A percentile compares a stretch with the other conserved stretches of the same genome.
These are phyloP conservation scores for Phaedon cochleariae DNA, from an alignment of 2,888 invertebrate species.

Conservation along the genomic window DNA sequence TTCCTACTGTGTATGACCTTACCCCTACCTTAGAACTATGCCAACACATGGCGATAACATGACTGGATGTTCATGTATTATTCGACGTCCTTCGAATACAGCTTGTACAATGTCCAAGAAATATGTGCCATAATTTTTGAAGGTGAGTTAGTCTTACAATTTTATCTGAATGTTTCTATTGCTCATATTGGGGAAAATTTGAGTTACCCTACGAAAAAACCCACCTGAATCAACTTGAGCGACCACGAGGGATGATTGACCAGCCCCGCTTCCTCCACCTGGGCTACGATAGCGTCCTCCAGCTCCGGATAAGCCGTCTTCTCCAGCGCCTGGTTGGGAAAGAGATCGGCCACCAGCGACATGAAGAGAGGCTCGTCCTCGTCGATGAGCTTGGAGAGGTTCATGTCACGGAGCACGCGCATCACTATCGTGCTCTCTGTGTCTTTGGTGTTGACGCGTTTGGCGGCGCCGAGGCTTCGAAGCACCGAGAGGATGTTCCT, in stretches of 20 bases:
- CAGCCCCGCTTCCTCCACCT: slow-evolving; percentile 82
- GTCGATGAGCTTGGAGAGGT: slow-evolving; percentile 94
- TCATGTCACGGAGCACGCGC: slow-evolving; percentile 97
- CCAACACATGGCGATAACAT: too few species aligned
- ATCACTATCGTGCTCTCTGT: slow-evolving; percentile 96
- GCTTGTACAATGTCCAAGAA: too few species aligned
- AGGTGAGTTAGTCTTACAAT: too few species aligned
- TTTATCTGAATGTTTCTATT: too few species aligned
- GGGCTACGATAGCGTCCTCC: slow-evolving; percentile 85
- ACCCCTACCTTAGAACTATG: too few species aligned
- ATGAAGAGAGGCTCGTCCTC: slow-evolving; percentile 98
- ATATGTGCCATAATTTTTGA: too few species aligned
- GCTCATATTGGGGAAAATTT: neutral
- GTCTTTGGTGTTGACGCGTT: slow-evolving; percentile 90
- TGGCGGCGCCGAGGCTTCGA: slow-evolving; percentile 90
- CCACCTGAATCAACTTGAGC: slow-evolving; percentile 88
- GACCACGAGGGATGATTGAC: slow-evolving; percentile 96
- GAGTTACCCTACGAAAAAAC: neutral
- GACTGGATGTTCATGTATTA: too few species aligned
- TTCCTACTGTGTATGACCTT: too few species aligned
- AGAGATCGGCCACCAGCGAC: slow-evolving; percentile 93
- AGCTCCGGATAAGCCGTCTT: slow-evolving; percentile 90
- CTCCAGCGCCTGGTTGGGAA: slow-evolving; percentile 93
- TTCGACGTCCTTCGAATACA: too few species aligned
- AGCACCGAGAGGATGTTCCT: slow-evolving; percentile 95